These are phyloP conservation scores for Zaprionus kolodkinae DNA, from an alignment of 1,140 invertebrate genomes.

Conservation along the genomic window DNA sequence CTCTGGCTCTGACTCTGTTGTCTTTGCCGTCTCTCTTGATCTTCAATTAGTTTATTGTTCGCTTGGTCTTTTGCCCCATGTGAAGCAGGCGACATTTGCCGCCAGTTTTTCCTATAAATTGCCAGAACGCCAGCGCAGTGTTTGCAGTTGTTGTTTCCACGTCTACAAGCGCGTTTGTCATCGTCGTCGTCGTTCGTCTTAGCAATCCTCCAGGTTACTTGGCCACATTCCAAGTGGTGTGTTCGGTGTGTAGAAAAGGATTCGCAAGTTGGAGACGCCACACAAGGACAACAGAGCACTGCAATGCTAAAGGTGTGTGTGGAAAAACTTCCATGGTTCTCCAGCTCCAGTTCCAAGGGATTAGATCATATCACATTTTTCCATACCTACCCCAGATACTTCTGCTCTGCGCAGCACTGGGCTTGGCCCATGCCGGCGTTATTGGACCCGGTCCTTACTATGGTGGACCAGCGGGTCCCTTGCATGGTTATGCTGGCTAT, in stretches of 20 bases:
- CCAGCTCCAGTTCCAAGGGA: no score
- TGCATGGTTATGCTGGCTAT: conserved; percentile 56
- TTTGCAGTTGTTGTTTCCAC: conserved; percentile 76
- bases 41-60: conserved; percentile 80
- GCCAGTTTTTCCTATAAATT: conserved; percentile 73
- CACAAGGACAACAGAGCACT: conserved; percentile 33
- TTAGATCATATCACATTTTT: no score
- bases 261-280: conserved; percentile 23
- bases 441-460: conserved; percentile 74
- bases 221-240: conserved; percentile 44
- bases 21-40: conserved; percentile 50
- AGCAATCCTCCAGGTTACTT: conserved; percentile 38
- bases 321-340: no score
- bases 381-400: conserved; percentile 49
- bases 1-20: conserved; percentile 16
- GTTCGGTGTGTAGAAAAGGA: conserved; percentile 47
- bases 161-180: conserved; percentile 55
- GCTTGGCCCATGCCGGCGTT: conserved; percentile 66
- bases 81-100: conserved; percentile 83
- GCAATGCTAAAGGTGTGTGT: conserved; percentile 62
- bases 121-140: conserved; percentile 59
- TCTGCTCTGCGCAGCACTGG: conserved; percentile 69
- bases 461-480: conserved; percentile 61
- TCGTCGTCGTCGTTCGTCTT: conserved; percentile 5
- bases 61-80: conserved; percentile 65